Evolutionary conservation across 2,888 invertebrate species (phyloP).

Genomic region (Volucella inanis): DNA sequence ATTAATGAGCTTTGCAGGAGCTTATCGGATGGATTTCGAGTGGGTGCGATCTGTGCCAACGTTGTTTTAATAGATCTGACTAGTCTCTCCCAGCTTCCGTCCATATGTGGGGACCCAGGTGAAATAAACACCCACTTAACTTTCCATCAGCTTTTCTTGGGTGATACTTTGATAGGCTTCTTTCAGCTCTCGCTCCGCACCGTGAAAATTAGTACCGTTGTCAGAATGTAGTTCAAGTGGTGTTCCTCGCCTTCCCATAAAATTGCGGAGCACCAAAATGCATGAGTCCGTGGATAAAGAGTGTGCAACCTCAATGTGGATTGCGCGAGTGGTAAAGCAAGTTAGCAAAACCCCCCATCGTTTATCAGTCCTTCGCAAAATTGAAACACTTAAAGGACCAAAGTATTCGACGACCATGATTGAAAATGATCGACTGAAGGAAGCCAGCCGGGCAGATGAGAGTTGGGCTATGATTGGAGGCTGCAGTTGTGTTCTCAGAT

Average conservation of each 20-base stretch:
- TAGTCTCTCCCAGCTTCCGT: no score
- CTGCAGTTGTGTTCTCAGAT: constrained; percentile 16
- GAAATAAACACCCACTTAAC: no score
- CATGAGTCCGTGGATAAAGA: constrained; percentile 53
- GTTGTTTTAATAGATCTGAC: no score
- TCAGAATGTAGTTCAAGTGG: constrained; percentile 64
- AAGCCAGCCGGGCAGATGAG: constrained; percentile 34
- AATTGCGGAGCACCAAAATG: constrained; percentile 56
- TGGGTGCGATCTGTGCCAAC: no score
- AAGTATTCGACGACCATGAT: constrained; percentile 51
- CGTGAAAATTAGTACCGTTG: constrained; percentile 72
- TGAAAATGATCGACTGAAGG: constrained; percentile 59
- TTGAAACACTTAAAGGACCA: constrained; percentile 46
- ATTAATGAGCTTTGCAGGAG: constrained; percentile 41
- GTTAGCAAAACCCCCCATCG: constrained; percentile 61
- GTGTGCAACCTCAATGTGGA: constrained; percentile 31
- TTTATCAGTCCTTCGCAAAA: constrained; percentile 55
- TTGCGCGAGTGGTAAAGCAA: constrained; percentile 44
- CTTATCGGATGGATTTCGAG: constrained; percentile 27
- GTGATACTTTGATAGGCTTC: neutral
- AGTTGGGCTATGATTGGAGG: constrained; percentile 51
- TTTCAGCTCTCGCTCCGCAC: constrained; percentile 61
- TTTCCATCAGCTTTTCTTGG: no score
- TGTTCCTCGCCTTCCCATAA: constrained; percentile 62
- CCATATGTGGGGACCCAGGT: no score